Percentiles rank a stretch among this genome's conserved stretches.
Evolutionary conservation across 2,113 vertebrate genomes (phyloP).

Genomic region (Notechis scutatus): DNA sequence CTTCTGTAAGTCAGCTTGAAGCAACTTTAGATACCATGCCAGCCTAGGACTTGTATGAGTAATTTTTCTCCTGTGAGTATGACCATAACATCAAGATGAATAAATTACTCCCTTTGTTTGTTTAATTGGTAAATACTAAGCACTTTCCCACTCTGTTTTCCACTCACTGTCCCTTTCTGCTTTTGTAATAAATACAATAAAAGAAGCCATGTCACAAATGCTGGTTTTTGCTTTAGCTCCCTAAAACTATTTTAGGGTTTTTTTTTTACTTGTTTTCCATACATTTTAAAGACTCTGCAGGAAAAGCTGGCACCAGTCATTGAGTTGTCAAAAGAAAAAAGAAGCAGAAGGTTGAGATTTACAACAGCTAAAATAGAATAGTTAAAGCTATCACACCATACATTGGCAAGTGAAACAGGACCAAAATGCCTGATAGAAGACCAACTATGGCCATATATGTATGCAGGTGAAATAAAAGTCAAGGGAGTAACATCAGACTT

Average conservation of each 20-base stretch:
- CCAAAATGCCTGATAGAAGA: not conserved
- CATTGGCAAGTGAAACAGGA: not conserved
- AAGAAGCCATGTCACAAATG: not conserved
- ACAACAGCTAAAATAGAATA: not conserved
- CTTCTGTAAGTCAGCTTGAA: not conserved
- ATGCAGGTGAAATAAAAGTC: not conserved
- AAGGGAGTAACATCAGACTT: not conserved
- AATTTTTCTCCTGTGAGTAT: not conserved
- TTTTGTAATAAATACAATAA: not conserved
- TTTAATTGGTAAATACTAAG: not conserved
- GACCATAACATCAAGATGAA: not conserved
- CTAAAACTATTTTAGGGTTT: not conserved
- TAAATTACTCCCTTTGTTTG: not conserved
- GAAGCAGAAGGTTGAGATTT: not conserved
- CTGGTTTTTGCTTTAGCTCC: not conserved
- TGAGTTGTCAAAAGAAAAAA: not conserved
- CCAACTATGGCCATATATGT: not conserved
- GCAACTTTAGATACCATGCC: not conserved
- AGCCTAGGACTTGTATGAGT: not conserved
- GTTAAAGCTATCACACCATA: not conserved
- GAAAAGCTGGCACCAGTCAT: not conserved
- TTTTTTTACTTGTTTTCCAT: not conserved
- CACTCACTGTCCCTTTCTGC: not conserved
- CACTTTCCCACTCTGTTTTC: not conserved
- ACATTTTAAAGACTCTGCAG: not conserved